phyloP scores from a whole-genome alignment of 1,140 invertebrate species.

The Cyclina sinensis region DNA sequence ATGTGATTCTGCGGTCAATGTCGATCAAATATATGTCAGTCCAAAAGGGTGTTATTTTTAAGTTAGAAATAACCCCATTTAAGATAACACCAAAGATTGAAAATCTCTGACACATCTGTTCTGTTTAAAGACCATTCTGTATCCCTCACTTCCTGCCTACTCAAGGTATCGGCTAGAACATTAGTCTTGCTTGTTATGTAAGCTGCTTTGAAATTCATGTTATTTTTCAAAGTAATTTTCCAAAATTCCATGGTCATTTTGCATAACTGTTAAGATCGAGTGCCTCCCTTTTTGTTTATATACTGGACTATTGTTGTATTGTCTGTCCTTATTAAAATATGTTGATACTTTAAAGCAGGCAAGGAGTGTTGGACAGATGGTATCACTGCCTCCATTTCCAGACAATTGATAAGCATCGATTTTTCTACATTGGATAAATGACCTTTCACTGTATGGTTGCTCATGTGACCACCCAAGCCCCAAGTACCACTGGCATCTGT shows the following conservation, averaged over 20 bases:
- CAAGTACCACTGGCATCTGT: constrained; percentile 38
- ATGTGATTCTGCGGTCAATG: too few relatives aligned
- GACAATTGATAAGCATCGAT: constrained; percentile 47
- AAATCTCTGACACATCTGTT: constrained; percentile 19
- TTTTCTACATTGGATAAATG: constrained; percentile 33
- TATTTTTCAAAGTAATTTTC: constrained; percentile 16
- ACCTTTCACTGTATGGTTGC: constrained; percentile 46
- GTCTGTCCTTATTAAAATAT: constrained; percentile 62
- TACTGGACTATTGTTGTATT: constrained; percentile 47
- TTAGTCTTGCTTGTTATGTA: constrained; percentile 21
- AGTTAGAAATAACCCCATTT: too few relatives aligned
- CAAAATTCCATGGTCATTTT: not conserved
- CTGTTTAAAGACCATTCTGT: constrained; percentile 60
- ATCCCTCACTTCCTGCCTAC: not conserved
- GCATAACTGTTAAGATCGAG: constrained; percentile 1
- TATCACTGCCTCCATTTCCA: constrained; percentile 67
- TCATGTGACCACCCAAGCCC: constrained; percentile 33
- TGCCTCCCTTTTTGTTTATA: constrained; percentile 47
- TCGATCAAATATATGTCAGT: too few relatives aligned
- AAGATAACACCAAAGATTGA: constrained; percentile 41
- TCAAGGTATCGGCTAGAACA: constrained; percentile 23
- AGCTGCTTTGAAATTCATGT: constrained; percentile 39
- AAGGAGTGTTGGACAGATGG: constrained; percentile 56
- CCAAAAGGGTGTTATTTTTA: too few relatives aligned
- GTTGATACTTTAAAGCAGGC: not conserved